Evolutionary conservation across 2,888 invertebrate species (phyloP).

Genomic region (Steromphala cineraria): DNA sequence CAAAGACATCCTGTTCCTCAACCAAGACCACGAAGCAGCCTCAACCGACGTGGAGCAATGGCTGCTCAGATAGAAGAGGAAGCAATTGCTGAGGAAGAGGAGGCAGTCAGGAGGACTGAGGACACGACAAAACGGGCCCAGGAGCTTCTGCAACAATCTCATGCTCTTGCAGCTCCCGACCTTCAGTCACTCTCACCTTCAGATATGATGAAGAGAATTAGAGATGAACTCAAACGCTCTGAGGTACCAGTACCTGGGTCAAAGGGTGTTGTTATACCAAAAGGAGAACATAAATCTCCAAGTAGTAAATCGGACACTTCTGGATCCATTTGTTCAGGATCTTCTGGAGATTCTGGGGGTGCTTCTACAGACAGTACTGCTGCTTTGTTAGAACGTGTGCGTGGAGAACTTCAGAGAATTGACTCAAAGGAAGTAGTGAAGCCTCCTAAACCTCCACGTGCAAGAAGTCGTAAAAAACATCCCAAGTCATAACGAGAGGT

Average conservation of each 20-base stretch:
- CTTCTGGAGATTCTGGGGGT: not conserved
- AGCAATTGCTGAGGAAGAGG: not conserved
- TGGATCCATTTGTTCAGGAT: not conserved
- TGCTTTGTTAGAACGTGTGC: slow-evolving; percentile 13
- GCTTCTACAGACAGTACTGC: not conserved
- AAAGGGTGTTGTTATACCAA: not conserved
- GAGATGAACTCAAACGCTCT: not conserved
- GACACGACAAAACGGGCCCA: not conserved
- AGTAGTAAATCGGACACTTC: not conserved
- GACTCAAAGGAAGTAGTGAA: not conserved
- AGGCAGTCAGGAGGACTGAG: not conserved
- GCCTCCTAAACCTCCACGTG: too few relatives aligned
- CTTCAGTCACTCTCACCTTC: not conserved
- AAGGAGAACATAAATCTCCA: too few relatives aligned
- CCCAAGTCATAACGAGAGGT: too few relatives aligned
- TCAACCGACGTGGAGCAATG: too few relatives aligned
- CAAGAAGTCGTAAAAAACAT: too few relatives aligned
- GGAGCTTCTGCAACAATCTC: not conserved
- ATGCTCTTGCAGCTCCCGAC: not conserved
- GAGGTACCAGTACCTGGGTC: not conserved
- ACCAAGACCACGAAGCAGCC: not conserved
- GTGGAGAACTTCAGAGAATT: not conserved
- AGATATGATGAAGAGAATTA: not conserved
- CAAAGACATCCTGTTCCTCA: not conserved
- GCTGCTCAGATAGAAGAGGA: not conserved